These are phyloP conservation scores for Epicauta chinensis DNA, from an alignment of 1,140 invertebrate genomes.

Conservation along the genomic window DNA sequence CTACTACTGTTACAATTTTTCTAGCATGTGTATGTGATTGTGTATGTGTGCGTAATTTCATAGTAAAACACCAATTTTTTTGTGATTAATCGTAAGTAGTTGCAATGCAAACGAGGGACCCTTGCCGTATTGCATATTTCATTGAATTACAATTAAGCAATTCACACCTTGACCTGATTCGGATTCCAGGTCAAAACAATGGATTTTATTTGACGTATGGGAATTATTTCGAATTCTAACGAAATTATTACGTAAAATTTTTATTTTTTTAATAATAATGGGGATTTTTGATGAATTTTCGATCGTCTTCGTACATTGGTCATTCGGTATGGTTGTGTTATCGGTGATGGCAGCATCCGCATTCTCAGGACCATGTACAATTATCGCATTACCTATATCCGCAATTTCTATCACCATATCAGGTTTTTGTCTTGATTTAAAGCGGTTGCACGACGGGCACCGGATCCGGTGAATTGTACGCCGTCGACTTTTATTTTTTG, in stretches of 20 bases:
- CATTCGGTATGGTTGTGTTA: constrained; percentile 34
- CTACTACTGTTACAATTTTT: too few relatives aligned
- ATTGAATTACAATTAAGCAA: too few relatives aligned
- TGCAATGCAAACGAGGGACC: too few relatives aligned
- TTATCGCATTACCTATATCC: constrained; percentile 33
- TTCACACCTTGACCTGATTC: constrained; percentile 2
- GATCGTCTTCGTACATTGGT: constrained; percentile 33
- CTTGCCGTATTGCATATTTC: too few relatives aligned
- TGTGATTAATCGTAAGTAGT: too few relatives aligned
- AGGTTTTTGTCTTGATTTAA: constrained; percentile 23
- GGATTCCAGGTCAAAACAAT: constrained; percentile 7
- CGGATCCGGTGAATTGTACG: too few relatives aligned
- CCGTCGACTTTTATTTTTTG: not conserved
- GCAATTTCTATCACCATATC: constrained; percentile 30
- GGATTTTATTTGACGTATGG: constrained; percentile 7
- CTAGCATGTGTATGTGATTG: too few relatives aligned
- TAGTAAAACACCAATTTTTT: too few relatives aligned
- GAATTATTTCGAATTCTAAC: not conserved
- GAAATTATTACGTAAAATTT: too few relatives aligned
- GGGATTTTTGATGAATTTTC: constrained; percentile 23
- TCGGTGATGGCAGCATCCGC: constrained; percentile 36
- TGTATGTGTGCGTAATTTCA: too few relatives aligned
- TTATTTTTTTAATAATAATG: constrained; percentile 19
- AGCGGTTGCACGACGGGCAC: too few relatives aligned
- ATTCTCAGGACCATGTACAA: constrained; percentile 34